phyloP scores from a whole-genome alignment of 1,140 invertebrate genomes.

The Eueides isabella region DNA sequence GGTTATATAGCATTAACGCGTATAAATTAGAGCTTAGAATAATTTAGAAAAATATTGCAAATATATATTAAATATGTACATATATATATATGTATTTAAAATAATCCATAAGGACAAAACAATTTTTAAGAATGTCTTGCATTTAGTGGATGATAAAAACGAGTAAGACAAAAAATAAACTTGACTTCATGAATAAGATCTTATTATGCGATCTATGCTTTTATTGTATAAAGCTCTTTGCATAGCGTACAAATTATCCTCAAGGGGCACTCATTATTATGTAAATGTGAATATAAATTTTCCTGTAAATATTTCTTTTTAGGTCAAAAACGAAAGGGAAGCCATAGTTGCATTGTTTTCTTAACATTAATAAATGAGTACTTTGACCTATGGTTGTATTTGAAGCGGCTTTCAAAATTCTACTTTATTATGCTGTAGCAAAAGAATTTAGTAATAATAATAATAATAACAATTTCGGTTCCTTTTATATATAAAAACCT shows the following conservation, averaged over 20 bases:
- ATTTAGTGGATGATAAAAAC: neutral
- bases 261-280: slow-evolving; percentile 57
- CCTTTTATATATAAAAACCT: too few species aligned
- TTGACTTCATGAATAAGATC: slow-evolving; percentile 44
- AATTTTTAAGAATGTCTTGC: neutral
- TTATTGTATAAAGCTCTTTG: slow-evolving; percentile 58
- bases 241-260: slow-evolving; percentile 63
- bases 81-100: too few species aligned
- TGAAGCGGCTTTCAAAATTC: neutral
- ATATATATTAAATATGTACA: too few species aligned
- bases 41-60: too few species aligned
- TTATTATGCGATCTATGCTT: slow-evolving; percentile 61
- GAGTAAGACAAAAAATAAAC: slow-evolving; percentile 9
- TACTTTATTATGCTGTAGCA: neutral
- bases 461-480: neutral
- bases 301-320: slow-evolving; percentile 54
- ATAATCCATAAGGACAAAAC: too few species aligned
- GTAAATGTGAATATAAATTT: slow-evolving; percentile 67
- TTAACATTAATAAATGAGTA: slow-evolving; percentile 49
- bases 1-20: too few species aligned
- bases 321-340: slow-evolving; percentile 54
- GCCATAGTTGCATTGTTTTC: slow-evolving; percentile 38
- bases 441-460: neutral
- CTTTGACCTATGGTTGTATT: slow-evolving; percentile 40
- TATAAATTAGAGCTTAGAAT: too few species aligned